Conservation (phyloP, 2,113 vertebrate genomes). For the Elgaria multicarinata region DNA sequence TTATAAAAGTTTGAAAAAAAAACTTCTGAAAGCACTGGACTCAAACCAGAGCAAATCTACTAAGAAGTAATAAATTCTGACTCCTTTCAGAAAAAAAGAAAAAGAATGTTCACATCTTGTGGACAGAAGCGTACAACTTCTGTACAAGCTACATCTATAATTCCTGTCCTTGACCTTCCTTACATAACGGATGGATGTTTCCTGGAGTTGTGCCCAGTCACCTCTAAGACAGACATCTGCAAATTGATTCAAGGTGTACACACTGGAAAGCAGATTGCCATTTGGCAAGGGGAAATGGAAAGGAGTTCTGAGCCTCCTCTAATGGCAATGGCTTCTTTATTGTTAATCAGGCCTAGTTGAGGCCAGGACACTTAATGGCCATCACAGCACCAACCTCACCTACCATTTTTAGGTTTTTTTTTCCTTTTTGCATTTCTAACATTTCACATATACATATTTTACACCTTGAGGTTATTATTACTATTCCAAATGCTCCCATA, state of each 20-base stretch:
- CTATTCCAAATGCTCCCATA: conserved; percentile 80
- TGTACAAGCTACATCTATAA: conserved; percentile 74
- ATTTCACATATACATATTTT: conserved; percentile 79
- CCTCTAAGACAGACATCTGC: conserved; percentile 59
- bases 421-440: conserved; percentile 77
- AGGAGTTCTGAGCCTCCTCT: conserved; percentile 55
- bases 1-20: conserved; percentile 84
- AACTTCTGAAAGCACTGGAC: conserved; percentile 83
- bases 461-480: conserved; percentile 79
- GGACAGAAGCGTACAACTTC: conserved; percentile 73
- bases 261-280: conserved; percentile 60
- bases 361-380: conserved; percentile 75
- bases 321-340: conserved; percentile 76
- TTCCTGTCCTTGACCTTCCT: conserved; percentile 54
- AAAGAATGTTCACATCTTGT: conserved; percentile 75
- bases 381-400: conserved; percentile 75
- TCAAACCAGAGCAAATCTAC: conserved; percentile 81
- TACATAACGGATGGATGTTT: conserved; percentile 46
- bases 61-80: conserved; percentile 80
- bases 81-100: conserved; percentile 75
- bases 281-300: conserved; percentile 63
- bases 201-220: conserved; percentile 67
- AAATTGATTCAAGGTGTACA: conserved; percentile 64
- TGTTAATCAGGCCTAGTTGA: conserved; percentile 62
- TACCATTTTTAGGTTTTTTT: conserved; percentile 43